phyloP scores from a whole-genome alignment of 2,888 invertebrate species.

The Ptychoptera contaminata region DNA sequence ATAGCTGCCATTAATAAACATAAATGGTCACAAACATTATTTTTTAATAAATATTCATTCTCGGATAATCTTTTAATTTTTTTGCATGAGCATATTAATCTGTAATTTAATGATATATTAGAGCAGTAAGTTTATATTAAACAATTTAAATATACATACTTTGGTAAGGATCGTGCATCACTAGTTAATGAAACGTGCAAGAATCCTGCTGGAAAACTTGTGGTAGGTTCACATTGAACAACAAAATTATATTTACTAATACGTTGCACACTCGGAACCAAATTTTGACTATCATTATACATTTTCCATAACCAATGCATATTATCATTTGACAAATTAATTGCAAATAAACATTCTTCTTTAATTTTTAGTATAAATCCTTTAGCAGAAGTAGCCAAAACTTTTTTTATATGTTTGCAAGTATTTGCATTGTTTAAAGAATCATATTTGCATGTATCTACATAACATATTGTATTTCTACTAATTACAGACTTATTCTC shows the following conservation, averaged over 20 bases:
- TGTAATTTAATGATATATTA: not conserved
- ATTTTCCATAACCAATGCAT: conserved; percentile 23
- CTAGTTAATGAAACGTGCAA: conserved; percentile 21
- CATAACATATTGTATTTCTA: conserved; percentile 20
- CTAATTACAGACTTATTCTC: conserved; percentile 24
- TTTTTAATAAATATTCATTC: conserved; percentile 19
- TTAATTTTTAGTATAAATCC: conserved; percentile 20
- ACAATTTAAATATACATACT: not conserved
- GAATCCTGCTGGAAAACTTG: conserved; percentile 22
- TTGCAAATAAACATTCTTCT: conserved; percentile 21
- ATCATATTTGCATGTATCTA: conserved; percentile 21
- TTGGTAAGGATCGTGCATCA: not conserved
- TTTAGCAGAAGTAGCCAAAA: conserved; percentile 12
- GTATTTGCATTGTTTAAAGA: conserved; percentile 14
- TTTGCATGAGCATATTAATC: conserved; percentile 24
- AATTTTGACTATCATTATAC: conserved; percentile 19
- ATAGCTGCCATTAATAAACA: conserved; percentile 24
- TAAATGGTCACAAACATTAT: conserved; percentile 28
- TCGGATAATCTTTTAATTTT: conserved; percentile 25
- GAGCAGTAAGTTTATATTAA: not conserved
- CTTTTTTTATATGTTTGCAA: conserved; percentile 23
- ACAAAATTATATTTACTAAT: conserved; percentile 23
- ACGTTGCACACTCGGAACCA: conserved; percentile 22
- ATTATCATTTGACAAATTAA: conserved; percentile 21
- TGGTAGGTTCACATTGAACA: conserved; percentile 22